Conservation (phyloP, 2,113 vertebrate genomes). For the Hyperoodon ampullatus region DNA sequence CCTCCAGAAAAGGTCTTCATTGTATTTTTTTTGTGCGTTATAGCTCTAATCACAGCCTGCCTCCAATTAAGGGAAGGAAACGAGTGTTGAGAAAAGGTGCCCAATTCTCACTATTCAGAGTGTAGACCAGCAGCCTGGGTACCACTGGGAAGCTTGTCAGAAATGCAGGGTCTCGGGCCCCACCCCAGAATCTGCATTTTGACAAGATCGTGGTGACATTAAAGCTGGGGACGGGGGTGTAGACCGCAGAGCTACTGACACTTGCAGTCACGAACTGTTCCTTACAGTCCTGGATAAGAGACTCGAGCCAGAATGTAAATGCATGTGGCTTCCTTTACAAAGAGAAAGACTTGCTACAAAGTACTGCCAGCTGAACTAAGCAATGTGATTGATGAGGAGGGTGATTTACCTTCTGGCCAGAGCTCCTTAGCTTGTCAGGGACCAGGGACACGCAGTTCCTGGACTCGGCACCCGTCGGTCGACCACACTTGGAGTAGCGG, state of each 20-base stretch:
- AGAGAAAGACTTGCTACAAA: not conserved
- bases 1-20: not conserved
- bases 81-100: not conserved
- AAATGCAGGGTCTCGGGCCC: not conserved
- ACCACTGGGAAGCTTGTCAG: not conserved
- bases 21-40: not conserved
- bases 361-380: not conserved
- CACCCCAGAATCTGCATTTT: not conserved
- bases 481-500: not conserved
- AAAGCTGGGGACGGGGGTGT: rapidly evolving
- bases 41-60: not conserved
- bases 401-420: not conserved
- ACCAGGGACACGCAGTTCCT: not conserved
- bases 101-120: not conserved
- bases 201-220: not conserved
- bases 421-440: slow-evolving; percentile 49
- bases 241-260: not conserved
- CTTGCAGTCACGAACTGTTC: not conserved
- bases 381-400: slow-evolving; percentile 23
- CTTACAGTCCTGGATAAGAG: not conserved
- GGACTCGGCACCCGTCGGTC: not conserved
- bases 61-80: not conserved
- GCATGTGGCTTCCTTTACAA: not conserved
- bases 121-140: not conserved
- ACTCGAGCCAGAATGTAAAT: not conserved